Conservation (phyloP, 2,888 invertebrate species). For the Archips crataeganus region DNA sequence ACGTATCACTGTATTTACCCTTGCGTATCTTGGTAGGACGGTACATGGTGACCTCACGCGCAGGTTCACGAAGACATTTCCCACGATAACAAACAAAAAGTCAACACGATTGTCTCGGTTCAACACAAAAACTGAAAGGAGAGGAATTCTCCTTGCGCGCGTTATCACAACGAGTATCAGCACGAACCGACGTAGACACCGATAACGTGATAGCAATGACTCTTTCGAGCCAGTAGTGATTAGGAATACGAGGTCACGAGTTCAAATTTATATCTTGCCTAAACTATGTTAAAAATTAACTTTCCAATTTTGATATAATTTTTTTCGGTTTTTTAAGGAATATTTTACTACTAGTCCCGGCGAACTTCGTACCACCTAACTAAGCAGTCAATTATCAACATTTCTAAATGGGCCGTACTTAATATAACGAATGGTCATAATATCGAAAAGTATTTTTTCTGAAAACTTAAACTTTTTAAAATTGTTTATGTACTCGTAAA, state of each 20-base stretch:
- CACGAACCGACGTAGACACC: slow-evolving; percentile 63
- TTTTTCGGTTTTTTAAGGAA: no score
- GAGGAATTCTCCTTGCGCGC: slow-evolving; percentile 49
- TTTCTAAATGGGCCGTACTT: no score
- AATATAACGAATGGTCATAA: no score
- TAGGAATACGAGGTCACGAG: slow-evolving; percentile 34
- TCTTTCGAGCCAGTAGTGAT: slow-evolving; percentile 45
- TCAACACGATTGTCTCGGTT: slow-evolving; percentile 56
- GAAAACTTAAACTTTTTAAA: no score
- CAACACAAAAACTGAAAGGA: slow-evolving; percentile 61
- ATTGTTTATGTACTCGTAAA: no score
- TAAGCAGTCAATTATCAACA: no score
- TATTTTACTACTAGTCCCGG: no score
- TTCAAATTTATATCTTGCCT: slow-evolving; percentile 8
- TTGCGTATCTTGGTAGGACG: slow-evolving; percentile 58
- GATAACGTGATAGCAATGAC: slow-evolving; percentile 57
- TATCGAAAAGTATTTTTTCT: no score
- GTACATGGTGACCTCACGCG: slow-evolving; percentile 56
- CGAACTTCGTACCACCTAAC: no score
- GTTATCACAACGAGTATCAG: slow-evolving; percentile 54
- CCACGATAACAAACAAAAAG: slow-evolving; percentile 51
- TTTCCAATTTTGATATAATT: no score
- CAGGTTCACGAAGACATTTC: slow-evolving; percentile 57
- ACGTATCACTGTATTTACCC: slow-evolving; percentile 49
- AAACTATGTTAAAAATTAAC: not conserved